Percentiles rank a stretch among this genome's conserved stretches.
These are phyloP conservation scores for Drosophila buzzatii DNA, from an alignment of 2,888 invertebrate genomes.

Conservation along the genomic window DNA sequence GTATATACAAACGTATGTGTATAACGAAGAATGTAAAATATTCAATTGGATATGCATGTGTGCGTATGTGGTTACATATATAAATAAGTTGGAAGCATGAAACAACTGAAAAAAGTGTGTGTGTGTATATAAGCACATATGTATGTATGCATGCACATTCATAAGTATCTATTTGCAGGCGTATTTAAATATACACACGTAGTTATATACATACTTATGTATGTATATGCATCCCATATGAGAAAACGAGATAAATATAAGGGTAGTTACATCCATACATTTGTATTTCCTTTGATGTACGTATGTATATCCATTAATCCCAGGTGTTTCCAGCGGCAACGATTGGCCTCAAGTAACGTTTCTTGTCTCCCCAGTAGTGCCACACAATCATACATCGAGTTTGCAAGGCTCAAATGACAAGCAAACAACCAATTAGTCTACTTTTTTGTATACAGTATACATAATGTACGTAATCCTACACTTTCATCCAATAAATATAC, in stretches of 20 bases:
- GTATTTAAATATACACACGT: neutral
- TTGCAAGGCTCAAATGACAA: slow-evolving; percentile 29
- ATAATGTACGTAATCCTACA: slow-evolving; percentile 10
- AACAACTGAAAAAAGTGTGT: no score
- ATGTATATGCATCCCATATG: neutral
- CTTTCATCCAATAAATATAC: neutral
- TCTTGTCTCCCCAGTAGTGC: slow-evolving; percentile 28
- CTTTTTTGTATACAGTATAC: neutral
- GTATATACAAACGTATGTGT: neutral
- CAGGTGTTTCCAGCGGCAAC: slow-evolving; percentile 25
- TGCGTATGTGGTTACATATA: neutral
- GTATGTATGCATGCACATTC: neutral
- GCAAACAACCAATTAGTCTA: slow-evolving; percentile 32
- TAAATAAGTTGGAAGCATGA: neutral
- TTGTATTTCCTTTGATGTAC: neutral
- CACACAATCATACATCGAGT: slow-evolving; percentile 8
- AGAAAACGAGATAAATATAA: slow-evolving; percentile 6
- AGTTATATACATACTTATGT: neutral
- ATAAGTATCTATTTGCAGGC: neutral
- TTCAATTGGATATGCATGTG: neutral
- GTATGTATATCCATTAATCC: slow-evolving; percentile 12
- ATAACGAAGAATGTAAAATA: slow-evolving; percentile 5
- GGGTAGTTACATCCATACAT: slow-evolving; percentile 26
- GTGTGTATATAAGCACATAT: no score
- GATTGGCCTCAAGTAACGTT: slow-evolving; percentile 40